phyloP scores from a whole-genome alignment of 2,113 vertebrate species.

The Budorcas taxicolor region DNA sequence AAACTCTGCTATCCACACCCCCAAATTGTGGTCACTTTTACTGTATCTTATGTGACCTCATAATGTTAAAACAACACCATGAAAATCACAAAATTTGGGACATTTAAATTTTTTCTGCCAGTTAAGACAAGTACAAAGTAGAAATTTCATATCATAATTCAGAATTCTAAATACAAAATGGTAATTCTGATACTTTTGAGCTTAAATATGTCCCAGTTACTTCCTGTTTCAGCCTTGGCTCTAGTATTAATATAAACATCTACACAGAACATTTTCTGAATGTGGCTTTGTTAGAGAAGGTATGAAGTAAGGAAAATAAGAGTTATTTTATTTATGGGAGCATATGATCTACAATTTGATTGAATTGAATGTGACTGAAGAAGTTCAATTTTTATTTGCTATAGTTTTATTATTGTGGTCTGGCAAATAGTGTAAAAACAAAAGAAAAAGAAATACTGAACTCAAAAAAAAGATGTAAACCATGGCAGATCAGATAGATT shows the following conservation, averaged over 20 bases:
- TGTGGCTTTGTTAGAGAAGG: neutral
- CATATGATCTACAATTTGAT: neutral
- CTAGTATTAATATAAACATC: neutral
- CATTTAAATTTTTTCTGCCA: neutral
- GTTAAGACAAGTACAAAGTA: neutral
- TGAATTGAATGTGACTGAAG: conserved; percentile 9
- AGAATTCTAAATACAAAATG: neutral
- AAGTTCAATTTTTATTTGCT: conserved; percentile 20
- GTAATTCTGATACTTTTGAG: neutral
- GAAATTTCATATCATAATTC: neutral
- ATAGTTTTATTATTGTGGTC: neutral
- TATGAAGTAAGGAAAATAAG: neutral
- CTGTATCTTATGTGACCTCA: neutral
- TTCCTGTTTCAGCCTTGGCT: neutral
- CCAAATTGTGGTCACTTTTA: neutral
- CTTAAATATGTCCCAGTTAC: neutral
- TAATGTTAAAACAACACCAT: neutral
- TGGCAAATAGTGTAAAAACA: neutral
- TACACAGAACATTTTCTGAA: neutral
- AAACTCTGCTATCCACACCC: neutral
- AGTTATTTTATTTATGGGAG: neutral
- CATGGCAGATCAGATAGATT: neutral
- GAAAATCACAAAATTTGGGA: neutral
- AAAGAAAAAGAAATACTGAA: neutral
- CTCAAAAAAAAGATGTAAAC: neutral